A percentile compares a stretch with the other conserved stretches of the same genome.
Evolutionary conservation across 2,113 vertebrate genomes (phyloP).

Genomic region (Phylloscopus whistleri): DNA sequence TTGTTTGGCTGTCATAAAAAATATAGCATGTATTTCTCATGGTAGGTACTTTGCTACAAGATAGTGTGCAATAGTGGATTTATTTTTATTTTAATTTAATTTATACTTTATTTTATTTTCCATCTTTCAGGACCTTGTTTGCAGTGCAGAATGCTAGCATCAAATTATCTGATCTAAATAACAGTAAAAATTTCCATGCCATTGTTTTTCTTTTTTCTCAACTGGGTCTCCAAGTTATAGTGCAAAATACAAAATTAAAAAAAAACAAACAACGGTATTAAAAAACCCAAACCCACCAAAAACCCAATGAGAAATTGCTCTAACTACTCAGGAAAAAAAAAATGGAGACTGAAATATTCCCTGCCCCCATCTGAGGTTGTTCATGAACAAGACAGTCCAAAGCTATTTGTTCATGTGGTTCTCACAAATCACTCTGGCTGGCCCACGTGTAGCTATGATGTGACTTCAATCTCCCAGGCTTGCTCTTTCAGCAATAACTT

Average conservation of each 20-base stretch:
- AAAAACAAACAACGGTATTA: background rate
- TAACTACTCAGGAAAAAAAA: conserved; percentile 8
- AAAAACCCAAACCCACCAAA: background rate
- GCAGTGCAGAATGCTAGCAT: conserved; percentile 25
- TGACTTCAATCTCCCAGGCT: background rate
- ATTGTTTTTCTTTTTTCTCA: conserved; percentile 1
- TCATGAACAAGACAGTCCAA: conserved; percentile 17
- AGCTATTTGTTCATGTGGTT: background rate
- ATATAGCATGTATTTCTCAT: conserved; percentile 56
- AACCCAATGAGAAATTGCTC: background rate
- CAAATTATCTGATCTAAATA: conserved; percentile 48
- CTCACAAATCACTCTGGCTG: background rate
- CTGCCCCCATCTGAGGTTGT: conserved; percentile 38
- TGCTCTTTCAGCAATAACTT: background rate
- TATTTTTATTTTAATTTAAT: background rate
- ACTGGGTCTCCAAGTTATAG: conserved; percentile 58
- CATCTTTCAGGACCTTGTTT: conserved; percentile 37
- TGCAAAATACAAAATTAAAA: conserved; percentile 42
- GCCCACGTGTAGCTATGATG: background rate
- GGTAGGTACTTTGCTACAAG: conserved; percentile 38
- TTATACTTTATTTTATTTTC: background rate
- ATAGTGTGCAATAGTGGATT: conserved; percentile 33
- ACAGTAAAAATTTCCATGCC: background rate
- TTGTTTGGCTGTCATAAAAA: conserved; percentile 59
- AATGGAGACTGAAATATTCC: conserved; percentile 37